These are phyloP conservation scores for Sebastes fasciatus DNA, from an alignment of 2,113 vertebrate genomes.

Conservation along the genomic window DNA sequence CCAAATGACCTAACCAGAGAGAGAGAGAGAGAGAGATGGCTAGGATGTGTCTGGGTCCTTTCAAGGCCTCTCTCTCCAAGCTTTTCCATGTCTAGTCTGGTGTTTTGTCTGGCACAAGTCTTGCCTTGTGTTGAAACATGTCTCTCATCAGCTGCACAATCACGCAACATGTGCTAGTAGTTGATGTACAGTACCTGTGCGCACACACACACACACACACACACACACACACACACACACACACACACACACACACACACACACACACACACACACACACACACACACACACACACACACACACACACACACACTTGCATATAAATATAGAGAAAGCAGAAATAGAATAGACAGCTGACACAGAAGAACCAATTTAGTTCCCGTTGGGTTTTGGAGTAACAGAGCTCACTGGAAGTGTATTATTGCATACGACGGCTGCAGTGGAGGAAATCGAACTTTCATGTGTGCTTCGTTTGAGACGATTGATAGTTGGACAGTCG, in stretches of 20 bases:
- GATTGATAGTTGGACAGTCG: constrained; percentile 40
- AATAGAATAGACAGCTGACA: neutral
- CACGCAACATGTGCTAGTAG: neutral
- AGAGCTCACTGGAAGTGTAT: neutral
- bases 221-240: neutral
- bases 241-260: neutral
- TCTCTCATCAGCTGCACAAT: constrained; percentile 35
- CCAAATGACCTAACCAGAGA: constrained; percentile 20
- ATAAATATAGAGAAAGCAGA: constrained; percentile 10
- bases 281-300: neutral
- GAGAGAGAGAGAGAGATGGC: neutral
- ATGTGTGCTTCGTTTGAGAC: constrained; percentile 35
- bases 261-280: neutral
- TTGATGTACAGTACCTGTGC: neutral
- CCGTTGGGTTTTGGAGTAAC: neutral
- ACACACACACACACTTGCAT: neutral
- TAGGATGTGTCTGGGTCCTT: constrained; percentile 21
- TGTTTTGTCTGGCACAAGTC: constrained; percentile 40
- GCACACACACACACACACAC: neutral
- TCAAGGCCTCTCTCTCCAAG: constrained; percentile 5
- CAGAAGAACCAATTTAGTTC: neutral
- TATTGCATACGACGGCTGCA: constrained; percentile 20
- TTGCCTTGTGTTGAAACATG: constrained; percentile 25
- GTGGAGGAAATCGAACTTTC: neutral
- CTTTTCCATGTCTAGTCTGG: constrained; percentile 22